Conservation (phyloP, 2,888 invertebrate species). For the Opisthograptis luteolata region DNA sequence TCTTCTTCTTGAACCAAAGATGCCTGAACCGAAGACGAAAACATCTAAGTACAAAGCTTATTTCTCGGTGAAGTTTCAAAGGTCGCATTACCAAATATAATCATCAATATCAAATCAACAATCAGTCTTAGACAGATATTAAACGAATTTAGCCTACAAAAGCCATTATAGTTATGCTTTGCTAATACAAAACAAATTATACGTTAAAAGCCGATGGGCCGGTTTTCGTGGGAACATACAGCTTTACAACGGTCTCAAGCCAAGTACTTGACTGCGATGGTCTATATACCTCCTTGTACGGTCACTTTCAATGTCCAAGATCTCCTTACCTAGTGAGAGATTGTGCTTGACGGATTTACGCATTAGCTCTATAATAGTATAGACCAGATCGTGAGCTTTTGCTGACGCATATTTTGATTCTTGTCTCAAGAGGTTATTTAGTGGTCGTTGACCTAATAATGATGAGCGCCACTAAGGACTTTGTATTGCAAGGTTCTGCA, state of each 20-base stretch:
- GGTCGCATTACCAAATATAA: constrained; percentile 4
- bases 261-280: neutral
- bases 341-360: neutral
- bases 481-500: no score
- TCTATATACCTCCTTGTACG: constrained; percentile 43
- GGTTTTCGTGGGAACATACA: constrained; percentile 61
- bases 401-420: no score
- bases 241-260: constrained; percentile 31
- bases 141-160: constrained; percentile 17
- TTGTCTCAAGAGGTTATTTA: no score
- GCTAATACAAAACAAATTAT: constrained; percentile 49
- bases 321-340: constrained; percentile 39
- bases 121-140: constrained; percentile 11
- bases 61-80: neutral
- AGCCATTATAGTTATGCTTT: constrained; percentile 21
- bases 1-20: no score
- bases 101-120: constrained; percentile 6
- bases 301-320: constrained; percentile 45
- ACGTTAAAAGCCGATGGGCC: constrained; percentile 47
- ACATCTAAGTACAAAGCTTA: neutral
- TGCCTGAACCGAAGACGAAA: neutral
- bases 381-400: no score
- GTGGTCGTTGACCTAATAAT: no score
- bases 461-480: no score
- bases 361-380: neutral